phyloP scores from a whole-genome alignment of 2,888 invertebrate genomes.

The Elmis aenea region DNA sequence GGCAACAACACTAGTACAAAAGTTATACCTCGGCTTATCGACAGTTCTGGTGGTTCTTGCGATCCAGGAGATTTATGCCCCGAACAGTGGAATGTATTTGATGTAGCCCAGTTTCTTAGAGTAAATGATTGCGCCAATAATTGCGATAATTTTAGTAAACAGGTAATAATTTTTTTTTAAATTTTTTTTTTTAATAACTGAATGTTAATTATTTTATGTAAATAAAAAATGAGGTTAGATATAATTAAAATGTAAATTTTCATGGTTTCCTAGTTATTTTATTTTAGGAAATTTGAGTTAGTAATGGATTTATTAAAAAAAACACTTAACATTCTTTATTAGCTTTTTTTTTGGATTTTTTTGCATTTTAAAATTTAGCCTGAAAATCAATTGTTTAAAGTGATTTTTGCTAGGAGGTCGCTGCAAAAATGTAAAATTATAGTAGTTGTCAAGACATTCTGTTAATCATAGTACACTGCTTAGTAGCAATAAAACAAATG shows the following conservation, averaged over 20 bases:
- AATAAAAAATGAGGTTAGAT: not conserved
- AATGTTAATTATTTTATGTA: not conserved
- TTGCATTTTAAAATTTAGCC: too few relatives aligned
- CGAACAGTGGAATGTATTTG: constrained; percentile 73
- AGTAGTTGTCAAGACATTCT: too few relatives aligned
- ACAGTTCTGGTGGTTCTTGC: constrained; percentile 51
- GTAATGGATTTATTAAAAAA: too few relatives aligned
- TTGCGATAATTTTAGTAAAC: constrained; percentile 60
- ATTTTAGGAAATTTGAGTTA: constrained; percentile 7
- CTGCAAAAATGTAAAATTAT: too few relatives aligned
- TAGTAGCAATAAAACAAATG: too few relatives aligned
- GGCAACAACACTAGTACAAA: constrained; percentile 48
- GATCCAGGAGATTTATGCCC: constrained; percentile 56
- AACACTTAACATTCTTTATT: too few relatives aligned
- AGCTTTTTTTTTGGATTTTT: too few relatives aligned
- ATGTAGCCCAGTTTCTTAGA: constrained; percentile 85
- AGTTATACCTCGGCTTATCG: constrained; percentile 61
- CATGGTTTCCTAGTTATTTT: constrained; percentile 1
- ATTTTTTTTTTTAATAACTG: not conserved
- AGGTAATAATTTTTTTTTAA: constrained; percentile 31
- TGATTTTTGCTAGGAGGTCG: too few relatives aligned
- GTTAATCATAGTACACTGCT: too few relatives aligned
- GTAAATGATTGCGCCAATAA: constrained; percentile 79
- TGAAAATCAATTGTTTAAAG: too few relatives aligned
- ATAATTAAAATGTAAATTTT: too few relatives aligned